Evolutionary conservation across 2,797 vertebrate species (phyloP).

Genomic region (Coccyzus lansbergi): DNA sequence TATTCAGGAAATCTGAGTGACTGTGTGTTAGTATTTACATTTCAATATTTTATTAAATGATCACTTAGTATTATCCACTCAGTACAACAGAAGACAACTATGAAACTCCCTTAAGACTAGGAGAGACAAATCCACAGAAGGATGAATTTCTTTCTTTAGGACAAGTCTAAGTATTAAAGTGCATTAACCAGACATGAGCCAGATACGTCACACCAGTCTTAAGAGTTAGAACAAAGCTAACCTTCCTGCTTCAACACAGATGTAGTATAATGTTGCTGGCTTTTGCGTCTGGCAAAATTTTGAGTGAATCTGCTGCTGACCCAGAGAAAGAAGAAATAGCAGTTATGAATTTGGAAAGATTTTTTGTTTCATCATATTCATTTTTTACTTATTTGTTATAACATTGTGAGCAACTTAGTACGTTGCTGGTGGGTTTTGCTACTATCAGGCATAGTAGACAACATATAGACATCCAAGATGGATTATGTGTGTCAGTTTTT

Average conservation of each 20-base stretch:
- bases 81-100: background rate
- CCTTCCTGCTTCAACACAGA: background rate
- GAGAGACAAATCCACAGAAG: background rate
- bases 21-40: constrained; percentile 25
- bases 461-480: background rate
- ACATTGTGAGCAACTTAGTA: fast-evolving
- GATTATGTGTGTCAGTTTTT: background rate
- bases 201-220: background rate
- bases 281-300: background rate
- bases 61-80: background rate
- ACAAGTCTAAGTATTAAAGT: background rate
- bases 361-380: background rate
- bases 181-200: background rate
- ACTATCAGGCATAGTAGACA: too few species aligned
- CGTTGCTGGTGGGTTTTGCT: background rate
- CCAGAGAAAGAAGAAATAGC: background rate
- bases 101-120: background rate
- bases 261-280: background rate
- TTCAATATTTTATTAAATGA: constrained; percentile 56
- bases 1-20: background rate
- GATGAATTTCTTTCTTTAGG: background rate
- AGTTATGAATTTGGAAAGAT: background rate
- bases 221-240: background rate
- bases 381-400: background rate
- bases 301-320: background rate